Evolutionary conservation across 1,140 invertebrate species (phyloP).

Genomic region (Melipona quadrifasciata): DNA sequence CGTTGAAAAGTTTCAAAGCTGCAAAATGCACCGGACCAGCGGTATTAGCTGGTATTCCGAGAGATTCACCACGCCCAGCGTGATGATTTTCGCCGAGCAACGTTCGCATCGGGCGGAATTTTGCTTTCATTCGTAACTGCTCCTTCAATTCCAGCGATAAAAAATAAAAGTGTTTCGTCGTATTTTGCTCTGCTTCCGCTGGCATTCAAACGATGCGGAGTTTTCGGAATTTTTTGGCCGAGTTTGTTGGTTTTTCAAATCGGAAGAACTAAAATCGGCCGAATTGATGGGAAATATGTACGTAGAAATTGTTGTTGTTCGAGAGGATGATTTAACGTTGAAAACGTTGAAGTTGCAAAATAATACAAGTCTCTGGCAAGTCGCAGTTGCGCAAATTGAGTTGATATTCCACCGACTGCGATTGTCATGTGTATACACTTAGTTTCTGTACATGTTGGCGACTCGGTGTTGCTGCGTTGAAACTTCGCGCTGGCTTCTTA

Average conservation of each 20-base stretch:
- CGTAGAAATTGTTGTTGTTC: not conserved
- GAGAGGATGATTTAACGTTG: not conserved
- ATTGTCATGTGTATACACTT: slow-evolving; percentile 24
- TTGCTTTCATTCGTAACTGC: not conserved
- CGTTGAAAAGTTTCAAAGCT: slow-evolving; percentile 79
- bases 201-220: not conserved
- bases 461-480: not conserved
- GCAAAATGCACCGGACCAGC: slow-evolving; percentile 75
- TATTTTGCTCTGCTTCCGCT: not conserved
- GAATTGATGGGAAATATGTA: too few relatives aligned
- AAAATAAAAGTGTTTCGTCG: too few relatives aligned
- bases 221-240: not conserved
- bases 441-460: not conserved
- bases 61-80: slow-evolving; percentile 7
- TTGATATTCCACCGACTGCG: slow-evolving; percentile 27
- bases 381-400: not conserved
- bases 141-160: too few relatives aligned
- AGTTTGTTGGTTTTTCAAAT: not conserved
- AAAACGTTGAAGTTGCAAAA: slow-evolving; percentile 13
- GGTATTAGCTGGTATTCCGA: slow-evolving; percentile 72
- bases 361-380: slow-evolving; percentile 27
- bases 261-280: not conserved
- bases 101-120: slow-evolving; percentile 4
- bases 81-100: slow-evolving; percentile 37
- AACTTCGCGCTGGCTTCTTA: slow-evolving; percentile 38